Percentiles rank a stretch among this genome's conserved stretches.
phyloP scores from a whole-genome alignment of 2,797 vertebrate genomes.

The Hoplostethus mediterraneus region DNA sequence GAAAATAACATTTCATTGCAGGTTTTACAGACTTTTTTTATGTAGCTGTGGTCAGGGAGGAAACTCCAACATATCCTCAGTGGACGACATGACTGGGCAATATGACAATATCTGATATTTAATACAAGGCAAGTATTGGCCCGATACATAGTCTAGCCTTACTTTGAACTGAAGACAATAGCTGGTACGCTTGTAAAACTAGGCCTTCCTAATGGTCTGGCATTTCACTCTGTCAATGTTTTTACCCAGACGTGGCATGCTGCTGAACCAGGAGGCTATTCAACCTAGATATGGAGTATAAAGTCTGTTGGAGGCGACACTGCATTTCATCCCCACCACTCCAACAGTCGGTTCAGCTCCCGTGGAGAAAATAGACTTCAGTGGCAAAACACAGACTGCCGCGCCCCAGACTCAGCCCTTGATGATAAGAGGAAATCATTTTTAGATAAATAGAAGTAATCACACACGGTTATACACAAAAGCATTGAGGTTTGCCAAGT shows the following conservation, averaged over 20 bases:
- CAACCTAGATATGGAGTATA: conserved; percentile 19
- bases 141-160: too few relatives aligned
- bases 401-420: conserved; percentile 33
- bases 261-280: neutral
- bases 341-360: conserved; percentile 30
- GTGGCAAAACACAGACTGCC: conserved; percentile 27
- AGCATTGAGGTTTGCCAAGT: conserved; percentile 22
- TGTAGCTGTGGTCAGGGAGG: too few relatives aligned
- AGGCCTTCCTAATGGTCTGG: neutral
- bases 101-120: too few relatives aligned
- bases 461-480: conserved; percentile 25
- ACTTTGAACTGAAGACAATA: too few relatives aligned
- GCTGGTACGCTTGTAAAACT: too few relatives aligned
- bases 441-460: conserved; percentile 58
- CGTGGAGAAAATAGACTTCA: conserved; percentile 57
- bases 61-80: too few relatives aligned
- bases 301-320: conserved; percentile 9
- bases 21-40: too few relatives aligned
- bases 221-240: neutral
- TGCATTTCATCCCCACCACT: conserved; percentile 19
- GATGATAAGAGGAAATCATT: conserved; percentile 57
- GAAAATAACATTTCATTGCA: too few relatives aligned
- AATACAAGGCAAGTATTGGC: too few relatives aligned
- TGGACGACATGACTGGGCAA: too few relatives aligned
- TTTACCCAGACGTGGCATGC: conserved; percentile 1